Conservation (phyloP, 2,113 vertebrate species). For the Mus pahari region DNA sequence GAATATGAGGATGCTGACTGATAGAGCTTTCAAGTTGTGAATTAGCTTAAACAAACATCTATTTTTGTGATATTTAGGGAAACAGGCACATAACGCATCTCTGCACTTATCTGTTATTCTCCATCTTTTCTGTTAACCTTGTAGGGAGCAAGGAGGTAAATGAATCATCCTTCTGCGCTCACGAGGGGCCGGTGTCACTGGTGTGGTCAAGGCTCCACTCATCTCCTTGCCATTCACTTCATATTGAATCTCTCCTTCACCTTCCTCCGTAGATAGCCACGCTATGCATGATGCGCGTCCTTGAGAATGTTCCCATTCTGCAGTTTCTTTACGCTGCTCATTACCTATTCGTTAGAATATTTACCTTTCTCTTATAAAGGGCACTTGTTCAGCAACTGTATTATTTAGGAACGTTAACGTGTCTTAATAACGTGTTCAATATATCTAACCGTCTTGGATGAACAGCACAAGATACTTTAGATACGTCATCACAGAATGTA, state of each 20-base stretch:
- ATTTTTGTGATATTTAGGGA: constrained; percentile 20
- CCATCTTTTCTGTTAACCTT: neutral
- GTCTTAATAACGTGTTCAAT: neutral
- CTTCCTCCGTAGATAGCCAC: neutral
- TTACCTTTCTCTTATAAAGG: neutral
- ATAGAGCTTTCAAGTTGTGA: neutral
- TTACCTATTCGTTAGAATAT: neutral
- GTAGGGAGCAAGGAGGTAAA: neutral
- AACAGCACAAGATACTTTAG: neutral
- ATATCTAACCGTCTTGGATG: neutral
- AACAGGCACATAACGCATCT: neutral
- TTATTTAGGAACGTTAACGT: neutral
- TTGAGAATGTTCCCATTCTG: neutral
- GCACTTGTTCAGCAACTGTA: neutral
- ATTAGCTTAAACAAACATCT: neutral
- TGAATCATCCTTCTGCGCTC: neutral
- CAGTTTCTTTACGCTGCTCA: neutral
- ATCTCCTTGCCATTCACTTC: neutral
- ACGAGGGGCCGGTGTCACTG: neutral
- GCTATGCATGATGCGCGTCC: neutral
- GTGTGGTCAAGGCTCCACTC: neutral
- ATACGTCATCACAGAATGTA: neutral
- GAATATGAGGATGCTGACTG: neutral
- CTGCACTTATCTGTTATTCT: constrained; percentile 16
- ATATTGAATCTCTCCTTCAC: neutral